Conservation (phyloP, 2,888 invertebrate genomes). For the Standfussiana lucernea region DNA sequence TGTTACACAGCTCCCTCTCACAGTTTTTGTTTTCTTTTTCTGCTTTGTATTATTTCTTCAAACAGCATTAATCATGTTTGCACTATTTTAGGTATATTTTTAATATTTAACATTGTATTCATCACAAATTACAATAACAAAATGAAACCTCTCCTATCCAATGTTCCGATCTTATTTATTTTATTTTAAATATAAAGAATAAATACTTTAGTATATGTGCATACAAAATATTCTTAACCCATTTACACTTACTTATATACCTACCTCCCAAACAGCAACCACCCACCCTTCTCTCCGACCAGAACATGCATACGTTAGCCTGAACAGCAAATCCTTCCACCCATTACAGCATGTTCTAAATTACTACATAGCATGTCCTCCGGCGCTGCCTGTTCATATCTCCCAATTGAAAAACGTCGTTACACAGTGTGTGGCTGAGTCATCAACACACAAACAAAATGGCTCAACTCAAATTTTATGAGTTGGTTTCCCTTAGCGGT, state of each 20-base stretch:
- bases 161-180: neutral
- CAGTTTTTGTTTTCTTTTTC: neutral
- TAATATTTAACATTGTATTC: neutral
- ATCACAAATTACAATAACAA: neutral
- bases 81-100: neutral
- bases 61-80: neutral
- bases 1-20: neutral
- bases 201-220: too few relatives aligned
- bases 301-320: slow-evolving; percentile 36
- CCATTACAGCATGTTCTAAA: slow-evolving; percentile 35
- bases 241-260: neutral
- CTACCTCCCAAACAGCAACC: neutral
- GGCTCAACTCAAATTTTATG: slow-evolving; percentile 64
- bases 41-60: neutral
- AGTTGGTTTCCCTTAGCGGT: slow-evolving; percentile 51
- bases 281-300: slow-evolving; percentile 17
- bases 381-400: slow-evolving; percentile 43
- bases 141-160: neutral
- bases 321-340: slow-evolving; percentile 11
- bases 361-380: slow-evolving; percentile 40
- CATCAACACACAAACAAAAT: slow-evolving; percentile 69
- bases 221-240: neutral
- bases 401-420: slow-evolving; percentile 63
- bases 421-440: slow-evolving; percentile 62
- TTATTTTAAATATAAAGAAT: neutral